Base-by-base conservation (phyloP, 1,140 invertebrate genomes). In the Halictus rubicundus region DNA sequence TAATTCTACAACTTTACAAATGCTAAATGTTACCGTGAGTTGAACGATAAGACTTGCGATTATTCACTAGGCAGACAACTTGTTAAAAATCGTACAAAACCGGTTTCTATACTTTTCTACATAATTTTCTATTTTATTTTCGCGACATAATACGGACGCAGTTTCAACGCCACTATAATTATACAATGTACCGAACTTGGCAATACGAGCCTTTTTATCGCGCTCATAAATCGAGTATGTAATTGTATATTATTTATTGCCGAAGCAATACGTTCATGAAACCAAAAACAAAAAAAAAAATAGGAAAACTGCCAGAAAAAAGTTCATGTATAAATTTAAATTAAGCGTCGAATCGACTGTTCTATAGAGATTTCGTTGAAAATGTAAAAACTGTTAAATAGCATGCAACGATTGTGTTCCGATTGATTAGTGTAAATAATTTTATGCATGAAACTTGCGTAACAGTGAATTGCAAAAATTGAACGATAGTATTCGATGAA, bases 281-380 rank as follows among this genome's bases (percentile, higher is more conserved):
- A 63, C 19, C 16, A 52, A 21, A 68, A 71, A 54, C 49, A 73
- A 32, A 32, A 73, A 21, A 68, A 71, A 54, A 37, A 73, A 32
- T 4, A 73, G 1, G 12, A 60, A 72, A 82, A 83, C 82, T 83
- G 82, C 82, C 80, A 83, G 19, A 49, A 14, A 21, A 72, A 46
- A 14, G 63, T 68, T 78, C 25, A 2, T 78, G 16, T 52, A 42
- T 59, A 27, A n/a, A 61, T 81, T 71, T 7, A 14, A 65, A 60
- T 8, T 2, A 52, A 68, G 32, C 57, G 37, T 42, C 12, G 14
- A 68, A 73, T 70, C 70, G 37, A 68, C 60, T 77, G n/a, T 37
- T 76, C 52, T 59, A 8, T 70, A 63, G 60, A 65, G 64, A 80
- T 59, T 39, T 25, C 23, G 66, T 68, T n/a, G 23, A 70, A 1